phyloP scores from a whole-genome alignment of 2,888 invertebrate genomes.

The Falcaria lacertinaria region DNA sequence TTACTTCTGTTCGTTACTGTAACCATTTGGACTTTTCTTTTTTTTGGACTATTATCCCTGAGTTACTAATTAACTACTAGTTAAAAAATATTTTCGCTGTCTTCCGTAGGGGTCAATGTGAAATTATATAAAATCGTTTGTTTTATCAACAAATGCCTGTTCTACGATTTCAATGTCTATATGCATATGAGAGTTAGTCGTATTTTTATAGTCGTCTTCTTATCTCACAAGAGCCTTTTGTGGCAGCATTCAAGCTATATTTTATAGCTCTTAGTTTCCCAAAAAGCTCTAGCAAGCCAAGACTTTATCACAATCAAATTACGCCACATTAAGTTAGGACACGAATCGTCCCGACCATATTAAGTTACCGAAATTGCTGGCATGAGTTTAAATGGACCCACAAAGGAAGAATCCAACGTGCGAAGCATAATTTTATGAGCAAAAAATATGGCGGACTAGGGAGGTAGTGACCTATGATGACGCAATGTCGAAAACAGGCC shows the following conservation, averaged over 20 bases:
- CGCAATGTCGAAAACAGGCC: slow-evolving; percentile 75
- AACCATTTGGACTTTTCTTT: too few relatives aligned
- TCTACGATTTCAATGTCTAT: too few relatives aligned
- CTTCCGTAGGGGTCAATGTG: too few relatives aligned
- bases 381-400: slow-evolving; percentile 61
- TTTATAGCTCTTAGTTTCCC: slow-evolving; percentile 30
- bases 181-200: too few relatives aligned
- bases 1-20: too few relatives aligned
- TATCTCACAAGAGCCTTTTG: slow-evolving; percentile 15
- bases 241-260: slow-evolving; percentile 23
- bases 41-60: too few relatives aligned
- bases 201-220: too few relatives aligned
- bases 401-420: slow-evolving; percentile 74
- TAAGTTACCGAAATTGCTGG: slow-evolving; percentile 59
- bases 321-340: slow-evolving; percentile 56
- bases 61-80: too few relatives aligned
- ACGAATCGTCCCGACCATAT: slow-evolving; percentile 52
- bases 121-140: too few relatives aligned
- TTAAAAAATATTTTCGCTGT: too few relatives aligned
- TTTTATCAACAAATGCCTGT: too few relatives aligned
- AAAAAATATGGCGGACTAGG: slow-evolving; percentile 71
- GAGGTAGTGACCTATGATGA: slow-evolving; percentile 76
- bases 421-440: slow-evolving; percentile 63
- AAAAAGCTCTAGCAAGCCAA: slow-evolving; percentile 25
- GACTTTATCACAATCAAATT: slow-evolving; percentile 58